phyloP scores from a whole-genome alignment of 1,140 invertebrate genomes.

The Bombus waltoni region DNA sequence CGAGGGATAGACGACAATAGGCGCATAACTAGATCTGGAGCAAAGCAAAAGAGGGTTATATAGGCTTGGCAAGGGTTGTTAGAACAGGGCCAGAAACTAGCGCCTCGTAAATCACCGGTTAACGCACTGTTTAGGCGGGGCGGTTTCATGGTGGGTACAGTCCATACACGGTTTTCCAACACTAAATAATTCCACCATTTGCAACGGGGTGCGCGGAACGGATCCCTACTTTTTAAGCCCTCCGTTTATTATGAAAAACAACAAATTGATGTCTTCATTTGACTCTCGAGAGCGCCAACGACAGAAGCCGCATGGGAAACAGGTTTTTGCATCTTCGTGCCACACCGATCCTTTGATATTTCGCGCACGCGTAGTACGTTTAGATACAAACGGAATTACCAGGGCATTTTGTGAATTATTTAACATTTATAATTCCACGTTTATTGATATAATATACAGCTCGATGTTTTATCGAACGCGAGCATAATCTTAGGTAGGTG shows the following conservation, averaged over 20 bases:
- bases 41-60: slow-evolving; percentile 61
- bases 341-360: background rate
- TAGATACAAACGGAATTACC: no score
- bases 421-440: no score
- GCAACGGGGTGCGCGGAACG: slow-evolving; percentile 64
- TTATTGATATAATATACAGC: no score
- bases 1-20: slow-evolving; percentile 56
- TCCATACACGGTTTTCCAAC: slow-evolving; percentile 76
- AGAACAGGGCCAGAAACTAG: slow-evolving; percentile 42
- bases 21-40: slow-evolving; percentile 70
- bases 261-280: slow-evolving; percentile 59
- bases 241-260: slow-evolving; percentile 32
- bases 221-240: slow-evolving; percentile 36
- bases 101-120: slow-evolving; percentile 81
- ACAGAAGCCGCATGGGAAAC: background rate
- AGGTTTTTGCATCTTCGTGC: background rate
- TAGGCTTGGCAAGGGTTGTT: slow-evolving; percentile 55
- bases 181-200: slow-evolving; percentile 82
- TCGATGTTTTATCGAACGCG: no score
- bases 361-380: no score
- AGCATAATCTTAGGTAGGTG: no score
- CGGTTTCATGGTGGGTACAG: slow-evolving; percentile 83
- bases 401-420: no score
- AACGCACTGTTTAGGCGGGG: slow-evolving; percentile 83
- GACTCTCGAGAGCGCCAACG: background rate